Evolutionary conservation across 2,113 vertebrate species (phyloP).

Genomic region (Pitta sordida): DNA sequence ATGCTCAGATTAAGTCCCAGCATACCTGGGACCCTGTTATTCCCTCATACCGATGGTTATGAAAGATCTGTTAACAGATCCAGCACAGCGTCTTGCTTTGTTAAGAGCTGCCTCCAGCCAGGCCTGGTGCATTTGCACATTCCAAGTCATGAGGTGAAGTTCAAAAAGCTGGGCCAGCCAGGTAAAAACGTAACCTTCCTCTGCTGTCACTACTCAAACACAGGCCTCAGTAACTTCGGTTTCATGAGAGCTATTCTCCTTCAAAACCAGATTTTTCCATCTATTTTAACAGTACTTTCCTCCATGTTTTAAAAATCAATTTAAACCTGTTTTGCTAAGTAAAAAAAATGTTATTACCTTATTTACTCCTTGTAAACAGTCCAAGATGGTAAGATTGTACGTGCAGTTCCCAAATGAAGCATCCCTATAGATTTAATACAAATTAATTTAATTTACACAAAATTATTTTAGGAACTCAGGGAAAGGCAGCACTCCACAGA

Average conservation of each 20-base stretch:
- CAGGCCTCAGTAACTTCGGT: background rate
- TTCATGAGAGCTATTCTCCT: background rate
- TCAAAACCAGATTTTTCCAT: background rate
- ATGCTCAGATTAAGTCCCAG: background rate
- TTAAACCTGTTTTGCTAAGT: background rate
- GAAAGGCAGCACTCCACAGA: background rate
- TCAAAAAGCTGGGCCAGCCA: background rate
- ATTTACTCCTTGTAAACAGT: conserved; percentile 93
- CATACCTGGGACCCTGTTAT: background rate
- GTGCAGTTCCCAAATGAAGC: conserved; percentile 94
- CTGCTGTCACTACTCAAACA: background rate
- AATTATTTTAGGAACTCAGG: background rate
- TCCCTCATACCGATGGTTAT: background rate
- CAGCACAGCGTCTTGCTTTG: background rate
- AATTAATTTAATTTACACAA: conserved; percentile 14
- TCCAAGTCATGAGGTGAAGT: background rate
- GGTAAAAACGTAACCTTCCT: background rate
- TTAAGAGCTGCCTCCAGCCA: background rate
- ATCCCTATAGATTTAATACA: conserved; percentile 79
- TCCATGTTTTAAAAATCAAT: background rate
- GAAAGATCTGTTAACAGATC: background rate
- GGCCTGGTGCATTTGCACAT: background rate
- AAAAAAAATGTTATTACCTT: conserved; percentile 82
- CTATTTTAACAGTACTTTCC: background rate
- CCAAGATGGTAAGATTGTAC: conserved; percentile 90